phyloP scores from a whole-genome alignment of 2,888 invertebrate species.

The Conops quadrifasciatus region DNA sequence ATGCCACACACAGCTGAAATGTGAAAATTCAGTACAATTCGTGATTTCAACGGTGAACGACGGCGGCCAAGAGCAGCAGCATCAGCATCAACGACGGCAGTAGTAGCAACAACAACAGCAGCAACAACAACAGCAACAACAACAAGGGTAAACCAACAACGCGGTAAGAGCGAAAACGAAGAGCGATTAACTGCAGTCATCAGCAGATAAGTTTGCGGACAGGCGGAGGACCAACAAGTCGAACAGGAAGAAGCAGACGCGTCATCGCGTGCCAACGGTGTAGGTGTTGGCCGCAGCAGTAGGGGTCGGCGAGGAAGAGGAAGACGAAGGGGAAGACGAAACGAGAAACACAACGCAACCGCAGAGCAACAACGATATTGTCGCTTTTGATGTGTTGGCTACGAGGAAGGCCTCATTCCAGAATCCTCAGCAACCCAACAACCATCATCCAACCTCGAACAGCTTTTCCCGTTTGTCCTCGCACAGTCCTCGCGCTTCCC shows the following conservation, averaged over 20 bases:
- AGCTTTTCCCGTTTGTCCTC: no score
- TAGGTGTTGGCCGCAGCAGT: slow-evolving; percentile 5
- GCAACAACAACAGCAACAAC: slow-evolving; percentile 43
- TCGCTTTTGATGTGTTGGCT: slow-evolving; percentile 14
- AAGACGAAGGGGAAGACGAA: background rate
- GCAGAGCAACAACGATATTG: slow-evolving; percentile 21
- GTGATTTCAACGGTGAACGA: slow-evolving; percentile 66
- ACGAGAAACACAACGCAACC: slow-evolving; percentile 14
- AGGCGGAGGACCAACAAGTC: background rate
- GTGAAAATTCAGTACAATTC: slow-evolving; percentile 66
- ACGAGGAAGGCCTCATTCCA: slow-evolving; percentile 12
- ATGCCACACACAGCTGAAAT: slow-evolving; percentile 65
- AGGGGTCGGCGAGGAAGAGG: slow-evolving; percentile 2
- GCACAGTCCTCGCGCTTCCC: background rate
- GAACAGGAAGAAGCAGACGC: slow-evolving; percentile 3
- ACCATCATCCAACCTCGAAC: background rate
- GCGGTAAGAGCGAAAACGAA: slow-evolving; percentile 32
- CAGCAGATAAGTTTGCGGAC: slow-evolving; percentile 34
- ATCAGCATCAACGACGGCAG: slow-evolving; percentile 37
- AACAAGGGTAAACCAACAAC: slow-evolving; percentile 9
- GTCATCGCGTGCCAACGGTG: background rate
- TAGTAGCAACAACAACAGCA: slow-evolving; percentile 39
- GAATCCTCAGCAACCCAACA: slow-evolving; percentile 6
- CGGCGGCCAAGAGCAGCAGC: slow-evolving; percentile 49
- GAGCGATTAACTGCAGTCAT: slow-evolving; percentile 36